These are phyloP conservation scores for Hyposoter didymator DNA, from an alignment of 2,888 invertebrate species.

Conservation along the genomic window DNA sequence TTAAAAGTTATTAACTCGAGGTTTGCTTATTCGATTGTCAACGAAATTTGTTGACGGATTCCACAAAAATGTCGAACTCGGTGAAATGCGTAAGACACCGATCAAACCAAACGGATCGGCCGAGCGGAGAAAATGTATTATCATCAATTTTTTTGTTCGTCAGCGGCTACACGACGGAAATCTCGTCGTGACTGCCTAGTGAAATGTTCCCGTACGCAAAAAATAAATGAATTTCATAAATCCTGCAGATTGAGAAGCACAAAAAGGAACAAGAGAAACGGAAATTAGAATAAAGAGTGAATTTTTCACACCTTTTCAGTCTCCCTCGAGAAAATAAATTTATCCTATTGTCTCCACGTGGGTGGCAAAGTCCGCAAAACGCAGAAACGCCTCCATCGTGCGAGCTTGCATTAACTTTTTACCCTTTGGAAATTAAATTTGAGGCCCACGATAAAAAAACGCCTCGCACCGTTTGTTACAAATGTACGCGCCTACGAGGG, in stretches of 20 bases:
- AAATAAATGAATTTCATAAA: constrained; percentile 19
- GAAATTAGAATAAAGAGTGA: constrained; percentile 22
- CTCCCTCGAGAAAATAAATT: constrained; percentile 36
- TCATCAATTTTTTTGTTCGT: background rate
- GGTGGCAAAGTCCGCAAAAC: constrained; percentile 7
- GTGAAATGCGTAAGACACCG: background rate
- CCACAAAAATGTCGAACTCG: background rate
- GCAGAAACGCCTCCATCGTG: constrained; percentile 25
- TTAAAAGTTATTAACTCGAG: background rate
- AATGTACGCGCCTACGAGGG: background rate
- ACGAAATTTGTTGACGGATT: background rate
- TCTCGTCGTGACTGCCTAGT: background rate
- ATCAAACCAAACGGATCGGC: background rate
- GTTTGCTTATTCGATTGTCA: background rate
- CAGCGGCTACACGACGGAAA: background rate
- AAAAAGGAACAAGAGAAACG: background rate
- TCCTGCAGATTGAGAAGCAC: background rate
- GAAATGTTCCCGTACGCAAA: background rate
- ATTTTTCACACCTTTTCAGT: constrained; percentile 35
- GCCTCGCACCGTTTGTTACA: background rate
- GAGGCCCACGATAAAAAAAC: constrained; percentile 4
- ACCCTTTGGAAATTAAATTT: constrained; percentile 55
- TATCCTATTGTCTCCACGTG: constrained; percentile 42
- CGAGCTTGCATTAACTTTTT: constrained; percentile 40
- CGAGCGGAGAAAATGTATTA: background rate